phyloP scores from a whole-genome alignment of 2,888 invertebrate genomes.

The Cybosia mesomella region DNA sequence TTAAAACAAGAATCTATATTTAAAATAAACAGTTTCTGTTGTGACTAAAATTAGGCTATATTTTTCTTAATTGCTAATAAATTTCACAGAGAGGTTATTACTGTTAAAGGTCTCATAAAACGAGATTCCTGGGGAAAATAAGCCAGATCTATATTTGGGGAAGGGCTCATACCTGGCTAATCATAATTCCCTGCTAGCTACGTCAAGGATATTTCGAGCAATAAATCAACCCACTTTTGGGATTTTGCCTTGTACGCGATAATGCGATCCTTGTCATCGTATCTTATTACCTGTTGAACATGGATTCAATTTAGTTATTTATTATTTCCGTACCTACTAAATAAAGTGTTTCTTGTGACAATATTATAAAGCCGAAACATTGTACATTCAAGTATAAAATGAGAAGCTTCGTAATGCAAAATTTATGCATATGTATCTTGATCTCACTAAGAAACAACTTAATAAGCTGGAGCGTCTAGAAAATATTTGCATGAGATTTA shows the following conservation, averaged over 20 bases:
- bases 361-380: constrained; percentile 5
- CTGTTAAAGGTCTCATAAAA: constrained; percentile 33
- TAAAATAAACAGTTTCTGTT: neutral
- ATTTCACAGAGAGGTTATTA: constrained; percentile 27
- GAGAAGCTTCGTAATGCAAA: constrained; percentile 1
- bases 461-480: constrained; percentile 18
- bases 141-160: constrained; percentile 31
- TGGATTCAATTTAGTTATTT: constrained; percentile 54
- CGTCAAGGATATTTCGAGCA: constrained; percentile 68
- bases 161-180: constrained; percentile 51
- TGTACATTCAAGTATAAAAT: constrained; percentile 6
- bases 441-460: constrained; percentile 12
- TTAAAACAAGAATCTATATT: neutral
- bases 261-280: constrained; percentile 75
- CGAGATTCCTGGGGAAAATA: constrained; percentile 25
- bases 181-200: constrained; percentile 61
- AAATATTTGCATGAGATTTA: constrained; percentile 18
- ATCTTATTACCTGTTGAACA: constrained; percentile 78
- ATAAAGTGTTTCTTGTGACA: constrained; percentile 46
- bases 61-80: constrained; percentile 26
- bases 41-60: neutral
- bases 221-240: constrained; percentile 75
- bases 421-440: constrained; percentile 6
- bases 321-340: constrained; percentile 54
- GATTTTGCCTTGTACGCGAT: constrained; percentile 69